These are phyloP conservation scores for Drosophila kikkawai DNA, from an alignment of 1,140 invertebrate genomes.

Conservation along the genomic window DNA sequence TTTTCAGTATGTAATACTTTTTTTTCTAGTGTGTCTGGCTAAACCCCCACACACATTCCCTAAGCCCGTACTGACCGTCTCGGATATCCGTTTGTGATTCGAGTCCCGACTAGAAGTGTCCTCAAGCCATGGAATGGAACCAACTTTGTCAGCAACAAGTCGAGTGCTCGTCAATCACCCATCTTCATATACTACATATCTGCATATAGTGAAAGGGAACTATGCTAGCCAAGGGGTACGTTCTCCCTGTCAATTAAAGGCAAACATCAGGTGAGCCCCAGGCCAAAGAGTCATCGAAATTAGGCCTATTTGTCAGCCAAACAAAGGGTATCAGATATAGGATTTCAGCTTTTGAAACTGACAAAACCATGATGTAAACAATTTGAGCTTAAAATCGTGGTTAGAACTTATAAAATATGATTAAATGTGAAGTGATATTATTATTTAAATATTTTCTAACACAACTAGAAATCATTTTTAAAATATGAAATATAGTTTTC, in stretches of 20 bases:
- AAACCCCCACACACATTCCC: neutral
- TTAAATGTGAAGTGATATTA: neutral
- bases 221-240: neutral
- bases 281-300: conserved; percentile 22
- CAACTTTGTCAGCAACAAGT: conserved; percentile 42
- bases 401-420: neutral
- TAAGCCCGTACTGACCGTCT: conserved; percentile 10
- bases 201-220: neutral
- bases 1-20: too few species aligned
- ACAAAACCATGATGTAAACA: neutral
- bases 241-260: conserved; percentile 35
- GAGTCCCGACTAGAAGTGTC: conserved; percentile 26
- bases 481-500: neutral
- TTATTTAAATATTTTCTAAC: neutral
- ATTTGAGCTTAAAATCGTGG: neutral
- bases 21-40: neutral
- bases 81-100: conserved; percentile 32
- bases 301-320: too few species aligned
- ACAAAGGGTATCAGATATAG: neutral
- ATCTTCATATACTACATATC: neutral
- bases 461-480: neutral
- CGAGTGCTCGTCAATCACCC: conserved; percentile 35
- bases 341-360: neutral
- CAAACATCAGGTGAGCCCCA: conserved; percentile 31
- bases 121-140: conserved; percentile 15